phyloP scores from a whole-genome alignment of 2,888 invertebrate species.

The Apamea crenata region DNA sequence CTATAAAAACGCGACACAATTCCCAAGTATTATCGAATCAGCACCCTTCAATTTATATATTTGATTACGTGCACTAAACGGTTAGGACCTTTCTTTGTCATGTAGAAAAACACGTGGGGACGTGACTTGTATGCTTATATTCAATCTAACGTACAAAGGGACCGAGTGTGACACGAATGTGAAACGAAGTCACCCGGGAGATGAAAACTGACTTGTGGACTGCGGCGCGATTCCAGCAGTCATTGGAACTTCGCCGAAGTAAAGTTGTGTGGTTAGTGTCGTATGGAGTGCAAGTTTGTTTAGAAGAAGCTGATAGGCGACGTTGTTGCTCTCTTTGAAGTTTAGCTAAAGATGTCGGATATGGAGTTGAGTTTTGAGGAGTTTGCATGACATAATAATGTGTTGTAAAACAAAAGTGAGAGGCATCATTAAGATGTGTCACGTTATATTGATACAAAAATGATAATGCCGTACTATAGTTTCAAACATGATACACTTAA shows the following conservation, averaged over 20 bases:
- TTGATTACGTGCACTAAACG: slow-evolving; percentile 75
- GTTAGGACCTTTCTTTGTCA: slow-evolving; percentile 68
- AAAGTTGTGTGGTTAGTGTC: slow-evolving; percentile 25
- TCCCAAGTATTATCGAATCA: slow-evolving; percentile 65
- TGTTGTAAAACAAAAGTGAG: neutral
- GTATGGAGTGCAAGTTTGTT: slow-evolving; percentile 39
- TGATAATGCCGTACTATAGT: too few species aligned
- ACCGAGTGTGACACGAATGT: slow-evolving; percentile 69
- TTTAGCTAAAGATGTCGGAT: slow-evolving; percentile 2
- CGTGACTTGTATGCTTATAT: slow-evolving; percentile 81
- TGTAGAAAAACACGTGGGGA: slow-evolving; percentile 72
- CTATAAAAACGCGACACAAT: slow-evolving; percentile 55
- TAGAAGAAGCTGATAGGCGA: slow-evolving; percentile 13
- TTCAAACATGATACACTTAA: neutral
- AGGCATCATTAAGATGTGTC: neutral
- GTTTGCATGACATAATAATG: neutral
- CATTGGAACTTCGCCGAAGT: slow-evolving; percentile 44
- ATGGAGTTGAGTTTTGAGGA: neutral
- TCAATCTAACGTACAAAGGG: slow-evolving; percentile 77
- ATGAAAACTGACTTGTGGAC: slow-evolving; percentile 69
- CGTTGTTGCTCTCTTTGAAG: slow-evolving; percentile 5
- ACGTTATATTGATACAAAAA: neutral
- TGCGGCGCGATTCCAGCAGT: slow-evolving; percentile 44
- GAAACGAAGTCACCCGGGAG: slow-evolving; percentile 61
- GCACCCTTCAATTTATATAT: slow-evolving; percentile 72